Base-by-base conservation (phyloP, 2,113 vertebrate genomes). In the Mustela lutreola region DNA sequence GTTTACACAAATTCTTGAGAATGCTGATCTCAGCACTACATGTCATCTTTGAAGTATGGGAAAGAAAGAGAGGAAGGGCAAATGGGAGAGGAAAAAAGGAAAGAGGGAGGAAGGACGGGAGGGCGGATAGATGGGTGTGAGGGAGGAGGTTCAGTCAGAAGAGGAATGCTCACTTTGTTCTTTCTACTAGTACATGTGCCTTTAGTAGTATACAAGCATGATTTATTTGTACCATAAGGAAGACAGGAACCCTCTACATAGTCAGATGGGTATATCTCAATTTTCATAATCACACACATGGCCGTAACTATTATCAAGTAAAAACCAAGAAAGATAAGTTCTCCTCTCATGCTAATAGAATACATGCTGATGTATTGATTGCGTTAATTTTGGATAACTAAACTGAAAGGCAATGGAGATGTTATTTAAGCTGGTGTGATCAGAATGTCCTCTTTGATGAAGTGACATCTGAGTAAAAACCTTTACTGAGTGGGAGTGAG, bases 211-310 rank as follows among this genome's bases (percentile, higher is more conserved):
- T 53, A n/a, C 14, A 8, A 28, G 15, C 14, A 86, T 2, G 8
- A 78, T 9, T 56, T 67, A 58, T 21, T 58, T 79, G 53, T 87
- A 67, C 12, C 11, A 79, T 67, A 26, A 79, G 48, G n/a, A 45
- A 58, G 21, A 65, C 7, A 58, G 62, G 58, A 94, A 45, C 10
- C 14, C 67, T 10, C n/a, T 80, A 21, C 31, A 67, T 78, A 70
- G 58, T 76, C 22, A 42, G 42, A 85, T 76, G 45, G 85, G 12
- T 21, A 42, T 53, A 56, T n/a, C 58, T 83, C 50, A 21, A 31
- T 92, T 83, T 92, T 79, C 10, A 48, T 92, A 48, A 83, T 60
- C 6, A 28, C n/a, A n/a, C 26, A 16, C 58, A 79, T 53, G 50
- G 36, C 14, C 2, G n/a, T 56, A 94, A 26, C 14, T 5, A 63